phyloP scores from a whole-genome alignment of 2,113 vertebrate species.

The Lagopus muta region DNA sequence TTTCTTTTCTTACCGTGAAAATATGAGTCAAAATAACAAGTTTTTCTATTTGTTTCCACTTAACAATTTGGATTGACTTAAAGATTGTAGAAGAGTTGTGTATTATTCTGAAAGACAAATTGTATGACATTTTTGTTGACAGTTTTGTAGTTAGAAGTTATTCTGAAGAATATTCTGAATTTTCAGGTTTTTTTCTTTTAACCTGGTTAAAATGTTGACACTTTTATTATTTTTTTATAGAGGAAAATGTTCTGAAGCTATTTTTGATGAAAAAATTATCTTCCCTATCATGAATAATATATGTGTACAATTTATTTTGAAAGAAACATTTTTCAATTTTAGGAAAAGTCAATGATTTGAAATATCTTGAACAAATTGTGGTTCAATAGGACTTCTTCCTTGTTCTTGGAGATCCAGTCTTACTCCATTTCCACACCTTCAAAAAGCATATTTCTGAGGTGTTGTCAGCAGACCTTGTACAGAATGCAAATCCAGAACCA shows the following conservation, averaged over 20 bases:
- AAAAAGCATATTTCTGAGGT: neutral
- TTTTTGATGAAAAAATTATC: neutral
- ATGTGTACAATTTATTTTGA: neutral
- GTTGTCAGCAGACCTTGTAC: neutral
- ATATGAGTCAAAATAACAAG: neutral
- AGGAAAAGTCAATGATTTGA: neutral
- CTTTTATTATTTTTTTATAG: neutral
- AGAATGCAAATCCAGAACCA: neutral
- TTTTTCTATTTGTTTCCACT: neutral
- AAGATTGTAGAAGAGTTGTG: neutral
- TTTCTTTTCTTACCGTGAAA: neutral
- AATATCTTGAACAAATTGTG: neutral
- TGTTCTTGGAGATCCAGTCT: neutral
- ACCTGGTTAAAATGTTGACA: neutral
- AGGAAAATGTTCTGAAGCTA: neutral
- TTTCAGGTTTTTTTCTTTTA: neutral
- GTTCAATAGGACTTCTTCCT: neutral
- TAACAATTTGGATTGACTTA: neutral
- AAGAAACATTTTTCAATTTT: accelerated
- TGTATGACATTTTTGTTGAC: neutral
- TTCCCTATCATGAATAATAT: neutral
- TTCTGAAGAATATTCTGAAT: neutral
- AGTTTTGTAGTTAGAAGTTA: neutral
- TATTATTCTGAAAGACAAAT: neutral
- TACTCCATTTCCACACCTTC: neutral